These are phyloP conservation scores for Syrista parreyssii DNA, from an alignment of 2,888 invertebrate species.

Conservation along the genomic window DNA sequence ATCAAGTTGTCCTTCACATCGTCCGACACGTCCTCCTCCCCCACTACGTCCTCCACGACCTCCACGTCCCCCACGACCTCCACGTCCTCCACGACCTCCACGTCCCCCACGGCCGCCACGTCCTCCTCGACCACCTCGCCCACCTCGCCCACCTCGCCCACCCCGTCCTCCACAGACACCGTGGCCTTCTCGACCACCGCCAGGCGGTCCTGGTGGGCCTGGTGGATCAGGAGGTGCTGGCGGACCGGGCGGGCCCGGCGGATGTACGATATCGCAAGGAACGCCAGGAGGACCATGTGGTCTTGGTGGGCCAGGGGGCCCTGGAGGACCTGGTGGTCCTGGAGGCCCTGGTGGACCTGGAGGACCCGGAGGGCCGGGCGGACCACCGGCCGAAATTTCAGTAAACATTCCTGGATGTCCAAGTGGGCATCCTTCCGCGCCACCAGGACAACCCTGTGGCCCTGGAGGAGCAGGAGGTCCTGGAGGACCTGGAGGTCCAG, in stretches of 20 bases:
- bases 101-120: background rate
- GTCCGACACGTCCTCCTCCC: conserved; percentile 1
- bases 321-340: conserved; percentile 27
- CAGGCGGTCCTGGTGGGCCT: conserved; percentile 16
- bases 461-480: conserved; percentile 33
- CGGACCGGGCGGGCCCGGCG: conserved; percentile 63
- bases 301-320: conserved; percentile 47
- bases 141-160: conserved; percentile 1
- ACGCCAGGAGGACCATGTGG: conserved; percentile 43
- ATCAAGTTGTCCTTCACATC: conserved; percentile 11
- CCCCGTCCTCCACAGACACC: no score
- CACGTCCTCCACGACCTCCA: conserved; percentile 18
- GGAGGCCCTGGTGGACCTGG: conserved; percentile 30
- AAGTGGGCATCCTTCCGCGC: conserved; percentile 26
- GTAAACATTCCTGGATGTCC: conserved; percentile 20
- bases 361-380: conserved; percentile 53
- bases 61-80: conserved; percentile 12
- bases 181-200: background rate
- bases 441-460: conserved; percentile 32
- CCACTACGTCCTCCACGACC: background rate
- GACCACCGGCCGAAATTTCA: background rate
- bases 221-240: conserved; percentile 37
- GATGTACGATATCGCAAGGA: no score
- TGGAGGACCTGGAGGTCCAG: conserved; percentile 41
- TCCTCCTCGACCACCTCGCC: background rate